Conservation (phyloP, 2,113 vertebrate genomes). For the Melanerpes formicivorus region DNA sequence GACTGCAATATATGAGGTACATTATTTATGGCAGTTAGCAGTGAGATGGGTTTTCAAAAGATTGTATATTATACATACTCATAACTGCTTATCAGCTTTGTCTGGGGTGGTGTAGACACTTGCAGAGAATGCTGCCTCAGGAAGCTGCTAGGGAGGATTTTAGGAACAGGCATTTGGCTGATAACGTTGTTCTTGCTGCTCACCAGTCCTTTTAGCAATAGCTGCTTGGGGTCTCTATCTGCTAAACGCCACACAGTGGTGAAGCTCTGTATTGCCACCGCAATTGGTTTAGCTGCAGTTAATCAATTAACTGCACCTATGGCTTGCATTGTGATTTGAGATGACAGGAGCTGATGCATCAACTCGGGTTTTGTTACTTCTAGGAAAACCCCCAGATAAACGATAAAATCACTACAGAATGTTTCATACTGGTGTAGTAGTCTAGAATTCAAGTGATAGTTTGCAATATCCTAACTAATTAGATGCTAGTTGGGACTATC, state of each 20-base stretch:
- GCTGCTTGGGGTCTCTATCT: not conserved
- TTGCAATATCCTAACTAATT: not conserved
- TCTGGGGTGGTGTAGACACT: not conserved
- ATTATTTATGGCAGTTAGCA: not conserved
- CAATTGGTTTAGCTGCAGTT: not conserved
- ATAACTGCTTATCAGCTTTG: not conserved
- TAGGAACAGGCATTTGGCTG: slow-evolving; percentile 17
- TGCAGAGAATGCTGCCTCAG: not conserved
- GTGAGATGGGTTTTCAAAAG: not conserved
- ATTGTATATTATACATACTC: not conserved
- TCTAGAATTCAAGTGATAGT: not conserved
- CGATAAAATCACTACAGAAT: not conserved
- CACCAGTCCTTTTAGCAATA: not conserved
- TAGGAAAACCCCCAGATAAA: not conserved
- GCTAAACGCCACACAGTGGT: slow-evolving; percentile 52
- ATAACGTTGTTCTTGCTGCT: not conserved
- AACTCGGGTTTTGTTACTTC: not conserved
- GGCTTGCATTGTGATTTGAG: not conserved
- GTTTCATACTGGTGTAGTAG: not conserved
- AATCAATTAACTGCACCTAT: not conserved
- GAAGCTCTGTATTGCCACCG: not conserved
- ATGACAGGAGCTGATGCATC: not conserved
- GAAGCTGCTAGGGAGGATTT: slow-evolving; percentile 44
- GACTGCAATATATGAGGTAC: slow-evolving; percentile 95
- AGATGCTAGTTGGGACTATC: not conserved